Base-by-base conservation (phyloP, 2,888 invertebrate genomes). In the Opisthograptis luteolata region DNA sequence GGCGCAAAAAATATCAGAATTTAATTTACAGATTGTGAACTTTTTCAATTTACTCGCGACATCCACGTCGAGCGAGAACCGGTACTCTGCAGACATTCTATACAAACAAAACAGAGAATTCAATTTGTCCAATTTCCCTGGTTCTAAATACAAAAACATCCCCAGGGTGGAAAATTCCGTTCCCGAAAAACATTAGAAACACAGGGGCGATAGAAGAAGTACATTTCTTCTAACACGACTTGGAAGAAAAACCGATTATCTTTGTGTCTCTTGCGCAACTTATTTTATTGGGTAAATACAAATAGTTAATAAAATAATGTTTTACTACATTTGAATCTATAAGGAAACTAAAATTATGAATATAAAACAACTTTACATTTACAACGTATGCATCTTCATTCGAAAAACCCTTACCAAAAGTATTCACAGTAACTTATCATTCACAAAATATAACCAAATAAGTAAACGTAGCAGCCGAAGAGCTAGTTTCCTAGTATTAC, bases 31-130 rank as follows among this genome's bases (percentile, higher is more conserved):
- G 44, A 49, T 47, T 49, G 45, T 49, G 41, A 62, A 62, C 59
- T 62, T 62, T 59, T 59, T 62, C 55, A 62, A 62, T 62, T 61
- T 62, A 39, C 25, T 40, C 47, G 48, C 50, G 49, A 57, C 57
- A 57, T 41, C 44, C 40, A 36, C 57, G 55, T 55, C n/a, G n/a
- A 37, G 50, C 34, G 43, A 39, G 53, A 24, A 43, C 37, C 42
- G 50, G 47, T 49, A 37, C 30, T 46, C 55, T 27, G 31, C 41
- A 44, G 45, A 55, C 49, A 69, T 66, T 65, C 70, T 67, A 68
- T 70, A 68, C 63, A 72, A 70, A 76, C 73, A 72, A 73, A 73
- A 69, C 68, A 66, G 59, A 68, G 60, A 72, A 79, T 77, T 79
- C 73, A 70, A 74, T 76, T 73, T 74, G 71, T 68, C 66, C 68